Percentiles rank a stretch among this genome's conserved stretches.
Conservation (phyloP, 2,888 invertebrate genomes). For the Cyaniris semiargus region DNA sequence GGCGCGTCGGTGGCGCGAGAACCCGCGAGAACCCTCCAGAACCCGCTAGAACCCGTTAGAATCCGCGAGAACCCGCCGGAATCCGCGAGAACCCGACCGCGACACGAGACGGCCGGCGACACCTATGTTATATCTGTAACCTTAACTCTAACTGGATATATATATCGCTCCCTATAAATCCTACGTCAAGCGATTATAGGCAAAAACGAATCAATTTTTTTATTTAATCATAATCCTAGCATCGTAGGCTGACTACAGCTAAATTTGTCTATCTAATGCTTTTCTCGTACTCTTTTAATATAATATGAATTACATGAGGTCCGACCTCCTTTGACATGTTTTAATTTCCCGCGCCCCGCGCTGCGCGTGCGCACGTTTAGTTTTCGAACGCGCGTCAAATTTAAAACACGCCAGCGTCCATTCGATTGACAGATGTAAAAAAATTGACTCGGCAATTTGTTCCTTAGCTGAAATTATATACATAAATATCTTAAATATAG, state of each 20-base stretch:
- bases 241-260: conserved; percentile 60
- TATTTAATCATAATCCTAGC: conserved; percentile 55
- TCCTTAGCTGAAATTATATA: conserved; percentile 56
- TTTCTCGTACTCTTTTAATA: conserved; percentile 59
- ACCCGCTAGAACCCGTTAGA: background rate
- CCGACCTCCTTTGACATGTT: conserved; percentile 51
- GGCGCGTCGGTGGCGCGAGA: conserved; percentile 46
- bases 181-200: conserved; percentile 65
- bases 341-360: conserved; percentile 29
- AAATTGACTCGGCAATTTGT: conserved; percentile 70
- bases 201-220: conserved; percentile 55
- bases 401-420: conserved; percentile 28
- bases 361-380: background rate
- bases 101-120: conserved; percentile 45
- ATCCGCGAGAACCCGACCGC: conserved; percentile 24
- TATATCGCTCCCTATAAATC: conserved; percentile 50
- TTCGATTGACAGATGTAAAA: conserved; percentile 68
- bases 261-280: conserved; percentile 74
- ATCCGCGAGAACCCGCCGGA: conserved; percentile 36
- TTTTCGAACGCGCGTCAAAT: background rate
- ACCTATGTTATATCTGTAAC: conserved; percentile 41
- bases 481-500: conserved; percentile 68
- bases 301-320: conserved; percentile 56
- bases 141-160: conserved; percentile 57
- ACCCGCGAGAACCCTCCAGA: conserved; percentile 7